Percentiles rank a stretch among this genome's conserved stretches.
Evolutionary conservation across 2,797 vertebrate species (phyloP).

Genomic region (Alauda arvensis): DNA sequence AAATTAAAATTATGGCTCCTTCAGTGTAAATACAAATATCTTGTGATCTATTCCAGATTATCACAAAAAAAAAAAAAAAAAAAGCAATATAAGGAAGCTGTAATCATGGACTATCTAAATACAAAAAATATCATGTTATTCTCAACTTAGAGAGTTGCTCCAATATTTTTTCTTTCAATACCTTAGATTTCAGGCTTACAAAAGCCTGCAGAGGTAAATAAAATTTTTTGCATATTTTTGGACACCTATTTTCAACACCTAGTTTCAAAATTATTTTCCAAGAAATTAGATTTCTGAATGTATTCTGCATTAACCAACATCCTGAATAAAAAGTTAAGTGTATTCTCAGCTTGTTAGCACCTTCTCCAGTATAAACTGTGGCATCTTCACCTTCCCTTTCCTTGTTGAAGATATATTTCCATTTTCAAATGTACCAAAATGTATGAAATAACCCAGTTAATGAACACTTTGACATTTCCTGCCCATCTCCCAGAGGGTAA

Average conservation of each 20-base stretch:
- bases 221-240: not conserved
- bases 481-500: not conserved
- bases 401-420: not conserved
- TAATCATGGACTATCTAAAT: not conserved
- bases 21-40: not conserved
- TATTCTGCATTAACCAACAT: not conserved
- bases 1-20: not conserved
- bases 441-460: not conserved
- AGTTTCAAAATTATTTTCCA: not conserved
- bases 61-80: not conserved
- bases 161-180: not conserved
- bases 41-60: not conserved
- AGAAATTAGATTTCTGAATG: not conserved
- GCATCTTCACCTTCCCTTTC: not conserved
- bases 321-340: not conserved
- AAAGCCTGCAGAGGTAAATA: not conserved
- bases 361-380: accelerated
- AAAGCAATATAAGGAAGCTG: not conserved
- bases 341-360: not conserved
- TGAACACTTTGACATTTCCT: not conserved
- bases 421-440: not conserved
- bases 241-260: not conserved
- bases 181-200: not conserved
- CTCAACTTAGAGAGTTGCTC: not conserved
- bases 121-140: not conserved